A percentile compares a stretch with the other conserved stretches of the same genome.
These are phyloP conservation scores for Semnopithecus entellus DNA, from an alignment of 2,113 vertebrate species.

Conservation along the genomic window DNA sequence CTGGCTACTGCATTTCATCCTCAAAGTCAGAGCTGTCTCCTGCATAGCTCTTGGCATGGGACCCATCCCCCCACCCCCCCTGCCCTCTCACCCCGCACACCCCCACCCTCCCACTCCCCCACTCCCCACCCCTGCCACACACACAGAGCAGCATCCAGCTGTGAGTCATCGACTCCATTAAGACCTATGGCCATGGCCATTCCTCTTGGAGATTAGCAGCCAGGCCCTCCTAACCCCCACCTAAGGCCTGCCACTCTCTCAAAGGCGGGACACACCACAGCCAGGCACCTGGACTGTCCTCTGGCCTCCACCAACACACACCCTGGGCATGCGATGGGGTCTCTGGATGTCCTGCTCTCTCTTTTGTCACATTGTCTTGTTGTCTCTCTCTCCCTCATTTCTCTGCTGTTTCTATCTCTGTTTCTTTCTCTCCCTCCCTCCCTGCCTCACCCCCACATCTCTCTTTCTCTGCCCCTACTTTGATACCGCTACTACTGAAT, in stretches of 20 bases:
- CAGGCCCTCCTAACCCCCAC: not conserved
- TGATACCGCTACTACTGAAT: not conserved
- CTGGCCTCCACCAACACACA: not conserved
- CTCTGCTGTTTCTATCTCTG: not conserved
- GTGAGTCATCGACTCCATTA: not conserved
- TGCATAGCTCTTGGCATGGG: rapidly evolving
- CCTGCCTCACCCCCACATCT: no score
- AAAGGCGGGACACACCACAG: not conserved
- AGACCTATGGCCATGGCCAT: not conserved
- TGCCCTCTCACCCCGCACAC: rapidly evolving
- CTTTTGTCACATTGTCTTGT: not conserved
- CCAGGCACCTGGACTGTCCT: not conserved
- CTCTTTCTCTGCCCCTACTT: not conserved
- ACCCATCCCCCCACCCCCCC: rapidly evolving
- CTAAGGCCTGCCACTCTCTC: not conserved
- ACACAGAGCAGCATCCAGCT: not conserved
- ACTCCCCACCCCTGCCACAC: rapidly evolving
- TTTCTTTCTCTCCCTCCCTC: not conserved
- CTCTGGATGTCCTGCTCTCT: not conserved
- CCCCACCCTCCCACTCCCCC: no score
- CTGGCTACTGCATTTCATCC: not conserved
- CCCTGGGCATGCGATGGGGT: rapidly evolving
- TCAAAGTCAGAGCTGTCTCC: not conserved
- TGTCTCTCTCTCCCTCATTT: not conserved
- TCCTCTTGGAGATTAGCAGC: not conserved